Conservation (phyloP, 2,888 invertebrate genomes). For the Dicranocentrus wangi region DNA sequence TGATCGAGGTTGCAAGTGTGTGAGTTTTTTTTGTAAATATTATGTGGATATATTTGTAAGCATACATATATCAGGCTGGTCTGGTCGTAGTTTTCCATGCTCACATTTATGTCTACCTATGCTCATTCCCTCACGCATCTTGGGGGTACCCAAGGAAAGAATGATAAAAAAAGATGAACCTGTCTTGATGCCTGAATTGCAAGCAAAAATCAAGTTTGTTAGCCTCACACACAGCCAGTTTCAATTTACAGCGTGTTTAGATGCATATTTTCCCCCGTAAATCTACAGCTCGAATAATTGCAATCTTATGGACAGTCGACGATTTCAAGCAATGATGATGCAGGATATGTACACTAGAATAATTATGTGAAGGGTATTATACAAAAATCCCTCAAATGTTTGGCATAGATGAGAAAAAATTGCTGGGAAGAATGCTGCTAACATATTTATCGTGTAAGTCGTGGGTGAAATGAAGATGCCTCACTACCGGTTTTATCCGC, state of each 20-base stretch:
- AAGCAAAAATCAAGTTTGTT: slow-evolving; percentile 46
- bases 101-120: not conserved
- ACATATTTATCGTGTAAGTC: too few species aligned
- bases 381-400: not conserved
- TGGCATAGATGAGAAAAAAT: not conserved
- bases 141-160: not conserved
- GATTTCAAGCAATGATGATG: not conserved
- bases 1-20: not conserved
- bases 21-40: not conserved
- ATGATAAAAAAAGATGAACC: slow-evolving; percentile 34
- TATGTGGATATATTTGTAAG: not conserved
- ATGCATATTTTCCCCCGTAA: not conserved
- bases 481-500: too few species aligned
- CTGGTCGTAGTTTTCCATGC: too few species aligned
- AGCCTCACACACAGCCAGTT: not conserved
- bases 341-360: too few species aligned
- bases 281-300: not conserved
- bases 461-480: too few species aligned
- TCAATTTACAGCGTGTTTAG: slow-evolving; percentile 38
- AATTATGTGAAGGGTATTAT: too few species aligned
- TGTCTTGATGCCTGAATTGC: slow-evolving; percentile 49
- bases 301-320: not conserved
- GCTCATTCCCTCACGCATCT: not conserved
- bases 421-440: too few species aligned
- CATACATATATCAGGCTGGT: too few species aligned